Percentiles rank a stretch among this genome's conserved stretches.
Conservation (phyloP, 2,113 vertebrate genomes). For the Mesoclemmys tuberculata region DNA sequence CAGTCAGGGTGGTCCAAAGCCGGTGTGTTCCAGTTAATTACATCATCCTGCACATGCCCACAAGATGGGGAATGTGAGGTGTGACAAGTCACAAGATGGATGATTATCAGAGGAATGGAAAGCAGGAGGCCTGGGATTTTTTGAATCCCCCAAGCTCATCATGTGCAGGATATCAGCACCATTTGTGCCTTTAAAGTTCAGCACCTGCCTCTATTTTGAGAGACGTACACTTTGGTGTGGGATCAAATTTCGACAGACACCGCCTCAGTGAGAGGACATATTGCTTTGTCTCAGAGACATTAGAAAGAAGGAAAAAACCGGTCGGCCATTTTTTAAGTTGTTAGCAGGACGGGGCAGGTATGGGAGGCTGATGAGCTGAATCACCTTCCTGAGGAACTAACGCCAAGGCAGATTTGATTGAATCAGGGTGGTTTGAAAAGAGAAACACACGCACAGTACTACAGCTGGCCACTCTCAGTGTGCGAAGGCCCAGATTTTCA, state of each 20-base stretch:
- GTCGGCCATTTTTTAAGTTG: background rate
- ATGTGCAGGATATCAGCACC: background rate
- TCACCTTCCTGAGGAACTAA: background rate
- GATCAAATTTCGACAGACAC: too few relatives aligned
- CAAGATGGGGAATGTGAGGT: background rate
- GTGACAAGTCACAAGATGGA: background rate
- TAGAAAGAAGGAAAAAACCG: background rate
- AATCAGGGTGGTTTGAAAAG: background rate
- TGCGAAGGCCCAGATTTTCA: background rate
- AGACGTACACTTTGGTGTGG: background rate
- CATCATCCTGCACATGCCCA: background rate
- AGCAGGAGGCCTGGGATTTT: background rate
- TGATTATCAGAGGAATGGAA: background rate
- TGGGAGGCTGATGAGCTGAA: background rate
- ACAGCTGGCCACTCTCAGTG: background rate
- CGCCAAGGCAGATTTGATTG: background rate
- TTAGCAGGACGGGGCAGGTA: background rate
- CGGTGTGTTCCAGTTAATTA: background rate
- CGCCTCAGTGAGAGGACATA: too few relatives aligned
- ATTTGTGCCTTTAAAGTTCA: background rate
- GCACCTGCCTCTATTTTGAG: background rate
- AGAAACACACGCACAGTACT: background rate
- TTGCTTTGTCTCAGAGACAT: background rate
- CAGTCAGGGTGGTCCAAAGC: background rate
- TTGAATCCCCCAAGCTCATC: background rate